A percentile compares a stretch with the other conserved stretches of the same genome.
These are phyloP conservation scores for Cyphotilapia sp. DNA, from an alignment of 2,113 vertebrate species.

Conservation along the genomic window DNA sequence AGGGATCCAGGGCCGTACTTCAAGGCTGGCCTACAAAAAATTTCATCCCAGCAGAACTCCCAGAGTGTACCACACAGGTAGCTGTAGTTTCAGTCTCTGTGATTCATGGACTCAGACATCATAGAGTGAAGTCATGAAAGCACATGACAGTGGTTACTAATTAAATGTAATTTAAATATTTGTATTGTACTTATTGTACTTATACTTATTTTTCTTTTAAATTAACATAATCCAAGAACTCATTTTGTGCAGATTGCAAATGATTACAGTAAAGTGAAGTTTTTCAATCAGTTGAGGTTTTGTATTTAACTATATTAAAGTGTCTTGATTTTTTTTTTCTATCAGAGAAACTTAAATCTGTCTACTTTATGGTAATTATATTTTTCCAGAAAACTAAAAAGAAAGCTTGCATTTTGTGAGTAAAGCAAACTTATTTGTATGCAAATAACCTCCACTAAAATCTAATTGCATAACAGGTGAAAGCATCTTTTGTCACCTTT, in stretches of 20 bases:
- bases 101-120: not conserved
- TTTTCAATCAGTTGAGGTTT: not conserved
- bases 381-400: not conserved
- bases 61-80: not conserved
- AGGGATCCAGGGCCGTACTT: not conserved
- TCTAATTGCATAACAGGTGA: not conserved
- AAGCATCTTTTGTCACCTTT: conserved; percentile 66
- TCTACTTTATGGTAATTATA: not conserved
- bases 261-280: not conserved
- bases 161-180: not conserved
- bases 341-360: not conserved
- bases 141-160: not conserved
- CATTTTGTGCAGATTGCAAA: not conserved
- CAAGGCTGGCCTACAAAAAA: not conserved
- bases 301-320: not conserved
- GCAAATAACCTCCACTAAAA: not conserved
- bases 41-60: not conserved
- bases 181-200: not conserved
- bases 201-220: not conserved
- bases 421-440: not conserved
- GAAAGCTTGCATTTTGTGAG: not conserved
- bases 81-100: not conserved
- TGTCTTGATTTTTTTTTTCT: not conserved
- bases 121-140: not conserved
- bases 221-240: not conserved